Evolutionary conservation across 1,140 invertebrate species (phyloP).

Genomic region (Achroia grisella): DNA sequence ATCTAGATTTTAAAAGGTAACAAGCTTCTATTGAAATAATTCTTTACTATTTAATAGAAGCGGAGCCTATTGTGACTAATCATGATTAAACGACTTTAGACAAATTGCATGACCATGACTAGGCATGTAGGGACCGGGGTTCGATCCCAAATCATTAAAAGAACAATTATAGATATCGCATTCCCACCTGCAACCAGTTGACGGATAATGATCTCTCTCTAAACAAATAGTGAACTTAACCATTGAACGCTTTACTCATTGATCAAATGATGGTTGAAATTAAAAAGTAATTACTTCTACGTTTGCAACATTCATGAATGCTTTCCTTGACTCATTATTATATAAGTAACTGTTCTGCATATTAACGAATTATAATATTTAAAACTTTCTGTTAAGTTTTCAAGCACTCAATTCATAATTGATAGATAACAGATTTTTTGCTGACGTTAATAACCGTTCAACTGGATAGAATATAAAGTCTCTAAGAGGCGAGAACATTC

Average conservation of each 20-base stretch:
- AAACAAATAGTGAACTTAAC: conserved; percentile 58
- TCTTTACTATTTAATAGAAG: conserved; percentile 61
- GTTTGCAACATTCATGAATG: no score
- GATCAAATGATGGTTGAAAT: conserved; percentile 20
- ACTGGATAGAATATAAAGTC: conserved; percentile 19
- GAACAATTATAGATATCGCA: conserved; percentile 71
- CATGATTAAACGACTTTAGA: conserved; percentile 72
- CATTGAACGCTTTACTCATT: conserved; percentile 19
- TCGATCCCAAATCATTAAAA: conserved; percentile 70
- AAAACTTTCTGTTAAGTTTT: background rate
- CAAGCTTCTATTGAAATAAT: conserved; percentile 48
- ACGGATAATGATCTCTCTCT: conserved; percentile 65
- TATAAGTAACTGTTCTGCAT: no score
- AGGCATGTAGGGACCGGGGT: conserved; percentile 56
- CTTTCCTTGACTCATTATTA: no score
- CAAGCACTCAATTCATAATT: background rate
- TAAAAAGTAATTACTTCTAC: conserved; percentile 18
- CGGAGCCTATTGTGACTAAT: conserved; percentile 68
- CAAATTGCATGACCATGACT: conserved; percentile 70
- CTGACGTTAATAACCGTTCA: conserved; percentile 3
- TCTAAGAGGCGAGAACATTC: conserved; percentile 7
- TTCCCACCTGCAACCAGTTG: conserved; percentile 69
- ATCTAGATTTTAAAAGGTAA: conserved; percentile 34
- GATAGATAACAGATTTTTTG: background rate
- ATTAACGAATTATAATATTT: background rate